Evolutionary conservation across 64 coral and sea anemone species (phyloP).

Genomic region (Hydrozoanthus tunicans): DNA sequence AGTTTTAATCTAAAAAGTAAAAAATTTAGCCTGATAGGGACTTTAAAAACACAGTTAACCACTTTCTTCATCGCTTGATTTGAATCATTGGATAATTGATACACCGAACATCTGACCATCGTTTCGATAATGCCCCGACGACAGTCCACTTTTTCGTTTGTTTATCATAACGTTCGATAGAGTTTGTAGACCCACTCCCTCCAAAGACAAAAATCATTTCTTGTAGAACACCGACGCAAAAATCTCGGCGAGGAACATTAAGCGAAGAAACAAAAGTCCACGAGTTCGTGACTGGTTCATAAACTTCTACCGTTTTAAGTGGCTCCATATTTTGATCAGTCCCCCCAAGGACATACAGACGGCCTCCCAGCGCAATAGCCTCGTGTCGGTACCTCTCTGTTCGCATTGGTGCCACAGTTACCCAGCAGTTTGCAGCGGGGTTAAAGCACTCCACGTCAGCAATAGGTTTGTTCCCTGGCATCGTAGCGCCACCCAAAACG

Average conservation of each 20-base stretch:
- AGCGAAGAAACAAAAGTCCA: slow-evolving; percentile 66
- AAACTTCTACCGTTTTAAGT: slow-evolving; percentile 65
- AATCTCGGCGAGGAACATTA: slow-evolving; percentile 77
- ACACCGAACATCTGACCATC: slow-evolving; percentile 82
- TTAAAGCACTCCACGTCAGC: slow-evolving; percentile 82
- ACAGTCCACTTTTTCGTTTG: slow-evolving; percentile 66
- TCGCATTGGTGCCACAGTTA: slow-evolving; percentile 66
- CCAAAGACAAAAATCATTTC: slow-evolving; percentile 87
- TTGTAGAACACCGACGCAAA: slow-evolving; percentile 70
- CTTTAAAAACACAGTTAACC: no score
- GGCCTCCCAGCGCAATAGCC: slow-evolving; percentile 21
- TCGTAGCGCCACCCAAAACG: slow-evolving; percentile 70
- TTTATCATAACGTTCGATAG: slow-evolving; percentile 72
- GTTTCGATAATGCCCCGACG: slow-evolving; percentile 63
- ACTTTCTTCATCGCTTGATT: slow-evolving; percentile 4
- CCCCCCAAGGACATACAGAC: slow-evolving; percentile 71
- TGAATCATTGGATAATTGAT: slow-evolving; percentile 71
- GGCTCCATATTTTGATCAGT: slow-evolving; percentile 51
- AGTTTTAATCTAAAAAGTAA: no score
- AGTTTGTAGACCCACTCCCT: slow-evolving; percentile 66
- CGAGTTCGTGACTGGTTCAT: slow-evolving; percentile 52
- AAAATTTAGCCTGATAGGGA: no score
- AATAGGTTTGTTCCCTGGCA: slow-evolving; percentile 68
- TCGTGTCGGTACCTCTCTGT: slow-evolving; percentile 71
- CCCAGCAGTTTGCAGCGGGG: slow-evolving; percentile 71